Base-by-base conservation (phyloP, 2,888 invertebrate species). In the Rhingia rostrata region DNA sequence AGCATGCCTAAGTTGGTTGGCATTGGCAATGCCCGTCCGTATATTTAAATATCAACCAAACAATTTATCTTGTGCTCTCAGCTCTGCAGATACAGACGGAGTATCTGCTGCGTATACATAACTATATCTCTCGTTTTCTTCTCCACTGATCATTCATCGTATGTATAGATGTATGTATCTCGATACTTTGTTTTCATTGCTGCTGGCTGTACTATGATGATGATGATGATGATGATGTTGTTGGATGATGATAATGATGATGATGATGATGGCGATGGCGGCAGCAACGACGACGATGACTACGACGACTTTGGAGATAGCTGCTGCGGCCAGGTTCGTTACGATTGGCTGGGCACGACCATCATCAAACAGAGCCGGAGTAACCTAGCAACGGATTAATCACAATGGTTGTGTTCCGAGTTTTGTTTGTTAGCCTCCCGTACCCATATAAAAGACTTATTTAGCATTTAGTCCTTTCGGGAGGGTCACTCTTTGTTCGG, bases 111-210 rank as follows among this genome's bases (percentile, higher is more conserved):
- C 73, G 79, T 73, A 75, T 84, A 84, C 70, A 84, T 84, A 64
- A 80, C 63, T 66, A 80, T 64, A 80, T 84, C 84, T 84, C 84
- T 84, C 84, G 84, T 84, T 84, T 84, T 84, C 84, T 84, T 84
- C 80, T 84, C 80, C 84, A 84, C 80, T 84, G 84, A 84, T 84
- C 84, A 84, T 74, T 80, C 73, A 78, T 73, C 82, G 79, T 67
- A 49, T 33, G 10, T 33, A 75, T 70, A 67, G 54, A 54, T 75
- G 39, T 75, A 75, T 63, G 63, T 47, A 33, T 70, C 56, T 54
- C 45, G 49, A 67, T 53, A 60, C 14, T 32, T 37, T 60, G 60
- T 64, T 41, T 30, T 77, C 6, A 10, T 22, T 49, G 33, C 45
- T 41, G 66, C 33, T 6, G 49, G 22, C 32, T 35, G 12, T 9